Conservation (phyloP, 2,113 vertebrate species). For the Cyanistes caeruleus region DNA sequence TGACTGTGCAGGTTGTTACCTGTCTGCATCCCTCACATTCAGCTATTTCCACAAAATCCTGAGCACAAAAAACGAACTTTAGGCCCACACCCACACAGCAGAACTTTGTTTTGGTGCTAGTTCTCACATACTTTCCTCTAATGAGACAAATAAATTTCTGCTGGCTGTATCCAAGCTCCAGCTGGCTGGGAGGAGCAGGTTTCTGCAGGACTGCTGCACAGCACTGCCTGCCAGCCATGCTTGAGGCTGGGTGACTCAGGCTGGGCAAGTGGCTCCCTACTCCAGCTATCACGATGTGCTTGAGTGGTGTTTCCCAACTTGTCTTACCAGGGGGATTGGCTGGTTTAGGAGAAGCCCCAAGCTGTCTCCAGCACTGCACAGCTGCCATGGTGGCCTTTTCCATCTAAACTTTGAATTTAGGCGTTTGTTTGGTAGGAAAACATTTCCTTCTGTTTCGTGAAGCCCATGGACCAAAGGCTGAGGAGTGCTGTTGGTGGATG, state of each 20-base stretch:
- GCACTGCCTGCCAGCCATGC: not conserved
- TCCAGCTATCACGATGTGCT: fast-evolving
- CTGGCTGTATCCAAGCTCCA: not conserved
- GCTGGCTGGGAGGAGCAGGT: not conserved
- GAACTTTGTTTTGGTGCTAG: not conserved
- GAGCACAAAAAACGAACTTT: not conserved
- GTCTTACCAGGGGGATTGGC: fast-evolving
- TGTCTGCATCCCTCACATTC: not conserved
- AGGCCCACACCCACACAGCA: not conserved
- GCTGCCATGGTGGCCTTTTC: not conserved
- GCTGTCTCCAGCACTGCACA: not conserved
- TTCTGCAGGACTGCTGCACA: not conserved
- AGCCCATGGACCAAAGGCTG: fast-evolving
- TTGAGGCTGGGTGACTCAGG: not conserved
- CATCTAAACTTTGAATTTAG: not conserved
- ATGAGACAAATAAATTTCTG: not conserved
- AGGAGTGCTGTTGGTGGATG: not conserved
- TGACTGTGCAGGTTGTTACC: not conserved
- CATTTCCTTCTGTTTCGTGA: not conserved
- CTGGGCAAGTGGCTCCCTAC: not conserved
- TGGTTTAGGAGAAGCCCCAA: not conserved
- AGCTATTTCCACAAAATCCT: fast-evolving
- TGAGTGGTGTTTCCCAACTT: not conserved
- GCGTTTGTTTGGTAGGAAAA: not conserved
- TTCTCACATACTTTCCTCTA: not conserved